These are phyloP conservation scores for Diploscapter pachys DNA, from an alignment of 1,140 invertebrate genomes.

Conservation along the genomic window DNA sequence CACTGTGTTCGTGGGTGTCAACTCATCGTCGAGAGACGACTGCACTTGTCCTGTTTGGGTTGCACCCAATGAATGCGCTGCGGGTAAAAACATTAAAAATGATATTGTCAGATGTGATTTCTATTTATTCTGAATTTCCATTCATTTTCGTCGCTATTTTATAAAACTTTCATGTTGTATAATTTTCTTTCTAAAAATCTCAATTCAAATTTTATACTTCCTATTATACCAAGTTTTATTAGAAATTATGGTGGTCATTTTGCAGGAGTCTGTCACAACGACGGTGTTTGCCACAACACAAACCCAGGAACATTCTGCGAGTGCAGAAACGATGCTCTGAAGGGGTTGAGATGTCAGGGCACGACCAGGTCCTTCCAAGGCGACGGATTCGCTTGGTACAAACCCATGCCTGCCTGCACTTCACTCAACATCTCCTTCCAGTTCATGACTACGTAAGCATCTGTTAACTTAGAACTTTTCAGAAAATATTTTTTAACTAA, in stretches of 20 bases:
- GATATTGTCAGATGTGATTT: too few relatives aligned
- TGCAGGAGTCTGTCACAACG: constrained; percentile 46
- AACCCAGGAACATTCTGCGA: constrained; percentile 54
- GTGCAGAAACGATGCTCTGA: constrained; percentile 49
- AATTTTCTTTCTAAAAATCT: too few relatives aligned
- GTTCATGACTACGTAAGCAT: constrained; percentile 45
- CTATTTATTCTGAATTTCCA: too few relatives aligned
- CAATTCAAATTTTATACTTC: too few relatives aligned
- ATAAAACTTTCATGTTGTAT: too few relatives aligned
- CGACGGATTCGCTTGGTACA: constrained; percentile 57
- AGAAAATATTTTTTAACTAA: neutral
- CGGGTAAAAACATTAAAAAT: too few relatives aligned
- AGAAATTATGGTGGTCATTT: too few relatives aligned
- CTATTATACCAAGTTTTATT: too few relatives aligned
- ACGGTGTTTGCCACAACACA: constrained; percentile 57
- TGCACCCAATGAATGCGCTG: constrained; percentile 43
- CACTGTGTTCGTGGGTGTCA: constrained; percentile 54
- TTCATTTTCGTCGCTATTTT: too few relatives aligned
- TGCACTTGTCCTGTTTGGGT: constrained; percentile 53
- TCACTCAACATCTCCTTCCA: constrained; percentile 54
- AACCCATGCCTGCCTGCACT: constrained; percentile 57
- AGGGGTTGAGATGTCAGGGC: constrained; percentile 54
- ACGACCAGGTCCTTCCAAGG: constrained; percentile 53
- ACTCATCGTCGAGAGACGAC: constrained; percentile 48
- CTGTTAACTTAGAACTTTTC: constrained; percentile 23